Evolutionary conservation across 2,888 invertebrate genomes (phyloP).

Genomic region (Apoda limacodes): DNA sequence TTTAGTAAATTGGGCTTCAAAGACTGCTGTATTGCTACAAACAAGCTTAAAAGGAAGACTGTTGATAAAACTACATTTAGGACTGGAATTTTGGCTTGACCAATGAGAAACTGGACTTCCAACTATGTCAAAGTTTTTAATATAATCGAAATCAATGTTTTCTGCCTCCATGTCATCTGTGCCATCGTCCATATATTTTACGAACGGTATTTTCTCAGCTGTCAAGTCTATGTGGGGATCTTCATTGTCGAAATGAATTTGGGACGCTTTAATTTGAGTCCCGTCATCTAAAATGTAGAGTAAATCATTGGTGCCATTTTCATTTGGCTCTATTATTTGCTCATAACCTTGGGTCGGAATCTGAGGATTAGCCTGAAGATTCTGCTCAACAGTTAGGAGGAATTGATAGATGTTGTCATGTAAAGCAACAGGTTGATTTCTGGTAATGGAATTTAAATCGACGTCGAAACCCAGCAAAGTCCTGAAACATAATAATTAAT

Average conservation of each 20-base stretch:
- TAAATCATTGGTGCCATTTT: conserved; percentile 30
- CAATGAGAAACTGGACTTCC: conserved; percentile 43
- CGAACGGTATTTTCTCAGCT: conserved; percentile 49
- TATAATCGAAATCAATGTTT: conserved; percentile 24
- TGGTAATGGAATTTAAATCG: conserved; percentile 49
- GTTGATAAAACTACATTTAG: conserved; percentile 42
- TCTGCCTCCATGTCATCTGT: conserved; percentile 28
- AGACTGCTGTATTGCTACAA: conserved; percentile 43
- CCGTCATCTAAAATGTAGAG: conserved; percentile 56
- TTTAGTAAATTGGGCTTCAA: conserved; percentile 52
- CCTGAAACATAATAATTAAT: too few relatives aligned
- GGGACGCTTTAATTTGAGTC: conserved; percentile 56
- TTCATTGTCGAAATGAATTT: conserved; percentile 62
- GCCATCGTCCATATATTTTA: conserved; percentile 36
- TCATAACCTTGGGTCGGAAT: conserved; percentile 26
- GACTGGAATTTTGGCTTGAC: conserved; percentile 34
- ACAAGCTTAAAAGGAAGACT: conserved; percentile 53
- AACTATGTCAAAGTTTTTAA: conserved; percentile 39
- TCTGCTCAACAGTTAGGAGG: conserved; percentile 42
- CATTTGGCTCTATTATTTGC: conserved; percentile 26
- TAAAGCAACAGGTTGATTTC: conserved; percentile 44
- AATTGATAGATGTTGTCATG: conserved; percentile 54
- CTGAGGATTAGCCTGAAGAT: conserved; percentile 21
- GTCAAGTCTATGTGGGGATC: conserved; percentile 47
- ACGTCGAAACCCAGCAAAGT: conserved; percentile 49